These are phyloP conservation scores for Podarcis cretensis DNA, from an alignment of 2,113 vertebrate species.

Conservation along the genomic window DNA sequence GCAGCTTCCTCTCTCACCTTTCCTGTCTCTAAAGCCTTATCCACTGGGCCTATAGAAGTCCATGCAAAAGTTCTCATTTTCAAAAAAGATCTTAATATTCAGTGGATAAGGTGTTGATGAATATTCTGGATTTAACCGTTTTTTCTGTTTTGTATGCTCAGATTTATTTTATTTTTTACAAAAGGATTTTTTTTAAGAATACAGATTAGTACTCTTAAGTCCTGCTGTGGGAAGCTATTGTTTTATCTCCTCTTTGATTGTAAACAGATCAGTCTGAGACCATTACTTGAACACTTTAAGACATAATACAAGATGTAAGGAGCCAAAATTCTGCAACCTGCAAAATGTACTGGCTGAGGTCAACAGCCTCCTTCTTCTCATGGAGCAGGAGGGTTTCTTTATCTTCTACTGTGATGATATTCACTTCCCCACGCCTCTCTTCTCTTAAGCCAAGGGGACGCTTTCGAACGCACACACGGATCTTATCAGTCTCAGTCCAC, in stretches of 20 bases:
- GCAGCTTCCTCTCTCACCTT: no score
- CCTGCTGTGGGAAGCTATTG: background rate
- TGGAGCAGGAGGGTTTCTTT: conserved; percentile 84
- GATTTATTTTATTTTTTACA: background rate
- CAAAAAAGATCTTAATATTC: background rate
- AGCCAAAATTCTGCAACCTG: conserved; percentile 76
- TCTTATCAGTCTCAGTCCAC: conserved; percentile 81
- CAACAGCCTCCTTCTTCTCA: conserved; percentile 89
- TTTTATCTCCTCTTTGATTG: background rate
- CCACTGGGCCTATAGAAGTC: background rate
- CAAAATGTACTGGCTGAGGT: conserved; percentile 88
- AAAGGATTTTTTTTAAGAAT: background rate
- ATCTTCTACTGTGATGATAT: conserved; percentile 82
- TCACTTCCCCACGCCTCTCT: conserved; percentile 80
- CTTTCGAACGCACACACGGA: conserved; percentile 91
- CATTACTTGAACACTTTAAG: background rate
- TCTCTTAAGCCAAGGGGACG: conserved; percentile 83
- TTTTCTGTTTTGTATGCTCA: background rate
- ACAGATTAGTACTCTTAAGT: background rate
- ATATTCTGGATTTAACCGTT: background rate
- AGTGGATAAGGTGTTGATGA: background rate
- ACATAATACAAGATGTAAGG: conserved; percentile 4
- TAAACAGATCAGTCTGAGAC: background rate
- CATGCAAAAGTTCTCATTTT: background rate
- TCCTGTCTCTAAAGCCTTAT: background rate